Evolutionary conservation across 1,140 invertebrate species (phyloP), one percentile per base, ranked within the genome.

Genomic region (Polypedilum vanderplanki): DNA sequence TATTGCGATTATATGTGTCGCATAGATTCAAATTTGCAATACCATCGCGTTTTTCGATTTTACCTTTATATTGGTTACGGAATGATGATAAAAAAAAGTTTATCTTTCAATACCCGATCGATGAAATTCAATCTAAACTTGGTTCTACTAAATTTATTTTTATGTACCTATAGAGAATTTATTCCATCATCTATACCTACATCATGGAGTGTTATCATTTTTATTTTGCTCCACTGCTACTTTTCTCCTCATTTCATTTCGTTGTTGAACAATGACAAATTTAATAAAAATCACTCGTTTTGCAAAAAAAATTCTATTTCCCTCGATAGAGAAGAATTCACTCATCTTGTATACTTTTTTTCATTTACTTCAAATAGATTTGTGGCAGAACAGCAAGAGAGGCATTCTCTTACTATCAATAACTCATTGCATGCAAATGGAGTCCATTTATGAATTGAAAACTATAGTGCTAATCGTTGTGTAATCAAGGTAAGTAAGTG

Each of bases 91-190:
- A 46, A 57, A 15, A 57, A 57, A 57, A 57, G 46, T 57, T 57
- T 57, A 57, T 57, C 46, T 57, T 57, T 57, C 46, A 57, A 57
- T 57, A 57, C 46, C 5, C 46, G 46, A 57, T 57, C 46, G 46
- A 57, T 57, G 46, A 57, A 57, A 57, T 57, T 57, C 46, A 57
- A 57, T 57, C 46, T 57, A 57, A 57, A 57, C 46, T 57, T n/a
- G n/a, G 9, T 57, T 57, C 46, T 57, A n/a, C 46, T 57, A 57
- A 57, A 57, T 57, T 57, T 57, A n/a, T 57, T 57, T 57, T 57
- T 57, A 57, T 57, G 10, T 57, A 57, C 12, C 12, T 12, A 57
- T 57, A 12, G 12, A 57, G 46, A 57, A 57, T 57, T n/a, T 15
- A 12, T 12, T 15, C 46, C 46, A 57, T 57, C 46, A 57, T 57